Percentiles rank a stretch among this genome's conserved stretches.
phyloP scores from a whole-genome alignment of 1,140 invertebrate genomes.

The Aphelinus certus region DNA sequence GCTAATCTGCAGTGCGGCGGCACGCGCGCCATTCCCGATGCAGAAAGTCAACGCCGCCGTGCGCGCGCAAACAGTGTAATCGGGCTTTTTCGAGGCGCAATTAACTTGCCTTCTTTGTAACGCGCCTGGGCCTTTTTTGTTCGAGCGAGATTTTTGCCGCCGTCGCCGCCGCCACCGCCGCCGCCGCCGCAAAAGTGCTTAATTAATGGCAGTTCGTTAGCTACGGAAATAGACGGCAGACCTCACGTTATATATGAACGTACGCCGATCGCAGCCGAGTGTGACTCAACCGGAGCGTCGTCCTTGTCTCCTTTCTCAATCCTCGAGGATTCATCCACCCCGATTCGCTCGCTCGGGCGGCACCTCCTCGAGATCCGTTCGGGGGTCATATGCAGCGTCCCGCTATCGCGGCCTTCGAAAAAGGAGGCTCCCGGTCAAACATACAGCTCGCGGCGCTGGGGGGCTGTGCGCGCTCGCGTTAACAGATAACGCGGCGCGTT shows the following conservation, averaged over 20 bases:
- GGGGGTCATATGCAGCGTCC: too few relatives aligned
- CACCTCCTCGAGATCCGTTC: too few relatives aligned
- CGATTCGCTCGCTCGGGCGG: too few relatives aligned
- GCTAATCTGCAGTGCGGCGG: constrained; percentile 21
- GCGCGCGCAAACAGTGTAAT: not conserved
- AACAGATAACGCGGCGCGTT: constrained; percentile 44
- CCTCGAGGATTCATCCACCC: not conserved
- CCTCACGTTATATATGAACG: not conserved
- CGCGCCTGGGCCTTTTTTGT: constrained; percentile 4
- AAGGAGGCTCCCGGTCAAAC: not conserved
- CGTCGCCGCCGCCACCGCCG: not conserved
- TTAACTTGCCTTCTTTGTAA: constrained; percentile 25
- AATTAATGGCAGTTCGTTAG: constrained; percentile 32
- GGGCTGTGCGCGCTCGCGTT: not conserved
- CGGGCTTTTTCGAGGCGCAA: constrained; percentile 22
- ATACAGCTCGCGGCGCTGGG: not conserved
- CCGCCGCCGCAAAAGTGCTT: constrained; percentile 11
- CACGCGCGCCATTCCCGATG: constrained; percentile 1
- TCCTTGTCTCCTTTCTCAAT: too few relatives aligned
- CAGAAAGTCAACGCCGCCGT: not conserved
- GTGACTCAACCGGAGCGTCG: too few relatives aligned
- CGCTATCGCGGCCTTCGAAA: too few relatives aligned
- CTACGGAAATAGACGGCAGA: constrained; percentile 10
- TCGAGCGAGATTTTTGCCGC: not conserved
- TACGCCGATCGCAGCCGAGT: too few relatives aligned